Percentiles rank a stretch among this genome's conserved stretches.
Conservation (phyloP, 2,888 invertebrate species). For the Patella depressa region DNA sequence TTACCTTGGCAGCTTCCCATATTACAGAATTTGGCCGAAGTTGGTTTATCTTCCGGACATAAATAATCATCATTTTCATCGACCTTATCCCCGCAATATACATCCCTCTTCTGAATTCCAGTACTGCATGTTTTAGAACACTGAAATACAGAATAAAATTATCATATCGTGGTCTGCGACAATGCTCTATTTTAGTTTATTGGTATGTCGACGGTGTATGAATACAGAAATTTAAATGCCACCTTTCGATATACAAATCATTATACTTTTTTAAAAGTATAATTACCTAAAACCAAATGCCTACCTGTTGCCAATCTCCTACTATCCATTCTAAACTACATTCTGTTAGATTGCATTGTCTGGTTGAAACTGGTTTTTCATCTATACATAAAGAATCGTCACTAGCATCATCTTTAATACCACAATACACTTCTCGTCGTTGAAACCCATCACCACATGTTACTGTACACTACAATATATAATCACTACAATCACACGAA, state of each 20-base stretch:
- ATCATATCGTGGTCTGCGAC: too few species aligned
- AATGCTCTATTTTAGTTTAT: too few species aligned
- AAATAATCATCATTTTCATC: slow-evolving; percentile 34
- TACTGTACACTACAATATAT: slow-evolving; percentile 31
- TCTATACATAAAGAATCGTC: slow-evolving; percentile 19
- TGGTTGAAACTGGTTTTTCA: not conserved
- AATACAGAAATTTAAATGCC: too few species aligned
- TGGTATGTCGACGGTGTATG: too few species aligned
- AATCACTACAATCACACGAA: too few species aligned
- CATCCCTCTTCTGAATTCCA: slow-evolving; percentile 48
- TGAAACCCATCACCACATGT: slow-evolving; percentile 38
- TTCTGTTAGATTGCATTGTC: slow-evolving; percentile 19
- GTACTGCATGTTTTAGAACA: slow-evolving; percentile 57
- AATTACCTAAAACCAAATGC: not conserved
- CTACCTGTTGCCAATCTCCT: slow-evolving; percentile 30
- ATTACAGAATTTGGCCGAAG: slow-evolving; percentile 39
- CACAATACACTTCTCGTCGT: slow-evolving; percentile 23
- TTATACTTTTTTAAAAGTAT: too few species aligned
- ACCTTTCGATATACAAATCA: too few species aligned
- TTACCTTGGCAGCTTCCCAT: slow-evolving; percentile 38
- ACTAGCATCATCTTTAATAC: slow-evolving; percentile 21
- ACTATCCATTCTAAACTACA: slow-evolving; percentile 27
- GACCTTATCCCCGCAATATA: slow-evolving; percentile 50
- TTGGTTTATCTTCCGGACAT: slow-evolving; percentile 43
- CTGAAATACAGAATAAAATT: slow-evolving; percentile 19